phyloP scores from a whole-genome alignment of 53 echinoderm and acorn worm species.

The Arbacia lixula region DNA sequence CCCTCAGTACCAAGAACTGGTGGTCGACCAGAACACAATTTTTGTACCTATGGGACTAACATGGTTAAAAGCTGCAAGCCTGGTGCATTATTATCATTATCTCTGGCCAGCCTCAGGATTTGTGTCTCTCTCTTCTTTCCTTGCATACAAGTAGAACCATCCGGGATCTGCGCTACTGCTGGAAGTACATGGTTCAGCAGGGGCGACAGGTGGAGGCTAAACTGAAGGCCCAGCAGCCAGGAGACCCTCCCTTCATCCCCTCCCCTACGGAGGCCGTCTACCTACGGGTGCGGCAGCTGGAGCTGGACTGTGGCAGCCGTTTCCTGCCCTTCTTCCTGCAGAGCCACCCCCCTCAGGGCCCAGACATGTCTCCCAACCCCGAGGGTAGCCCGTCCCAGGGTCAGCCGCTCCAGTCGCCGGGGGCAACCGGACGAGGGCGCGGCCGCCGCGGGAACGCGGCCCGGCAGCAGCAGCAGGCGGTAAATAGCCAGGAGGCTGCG shows the following conservation, averaged over 20 bases:
- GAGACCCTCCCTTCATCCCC: slow-evolving; percentile 54
- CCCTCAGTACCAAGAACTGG: too few relatives aligned
- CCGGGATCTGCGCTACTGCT: slow-evolving; percentile 55
- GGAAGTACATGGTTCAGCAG: slow-evolving; percentile 60
- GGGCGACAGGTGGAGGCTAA: slow-evolving; percentile 51
- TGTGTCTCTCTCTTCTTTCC: too few relatives aligned
- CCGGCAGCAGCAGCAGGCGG: not conserved
- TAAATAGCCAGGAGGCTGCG: slow-evolving; percentile 8
- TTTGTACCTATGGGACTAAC: too few relatives aligned
- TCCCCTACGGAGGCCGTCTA: slow-evolving; percentile 45
- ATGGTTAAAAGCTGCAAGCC: too few relatives aligned
- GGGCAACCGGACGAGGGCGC: slow-evolving; percentile 9
- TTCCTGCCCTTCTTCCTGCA: slow-evolving; percentile 51
- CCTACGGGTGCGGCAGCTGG: slow-evolving; percentile 49
- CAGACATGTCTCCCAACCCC: slow-evolving; percentile 36
- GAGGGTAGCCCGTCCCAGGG: not conserved
- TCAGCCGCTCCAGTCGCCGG: not conserved
- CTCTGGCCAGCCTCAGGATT: too few relatives aligned
- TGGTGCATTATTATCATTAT: too few relatives aligned
- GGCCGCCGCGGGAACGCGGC: slow-evolving; percentile 23
- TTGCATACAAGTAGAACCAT: slow-evolving; percentile 26
- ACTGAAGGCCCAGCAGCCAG: slow-evolving; percentile 37
- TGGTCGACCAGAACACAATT: too few relatives aligned
- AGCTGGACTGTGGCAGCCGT: slow-evolving; percentile 52
- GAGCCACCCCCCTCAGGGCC: slow-evolving; percentile 12